These are phyloP conservation scores for Pomatostomus ruficeps DNA, from an alignment of 2,113 vertebrate genomes.

Conservation along the genomic window DNA sequence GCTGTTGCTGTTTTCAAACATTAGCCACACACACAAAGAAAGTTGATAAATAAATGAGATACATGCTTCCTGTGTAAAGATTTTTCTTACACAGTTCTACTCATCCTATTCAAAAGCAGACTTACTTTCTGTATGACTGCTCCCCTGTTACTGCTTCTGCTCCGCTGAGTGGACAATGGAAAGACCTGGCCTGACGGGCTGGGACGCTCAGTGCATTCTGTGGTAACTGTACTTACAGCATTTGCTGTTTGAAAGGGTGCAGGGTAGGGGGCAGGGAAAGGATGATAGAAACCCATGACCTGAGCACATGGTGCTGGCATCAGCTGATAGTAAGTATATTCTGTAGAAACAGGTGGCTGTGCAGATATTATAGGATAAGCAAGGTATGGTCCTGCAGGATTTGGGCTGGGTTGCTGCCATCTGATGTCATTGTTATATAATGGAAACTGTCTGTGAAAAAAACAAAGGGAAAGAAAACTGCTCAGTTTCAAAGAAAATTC, in stretches of 20 bases:
- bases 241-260: constrained; percentile 81
- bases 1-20: constrained; percentile 64
- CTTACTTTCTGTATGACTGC: constrained; percentile 84
- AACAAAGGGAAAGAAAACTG: neutral
- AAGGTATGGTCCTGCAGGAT: constrained; percentile 87
- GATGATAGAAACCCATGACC: constrained; percentile 97
- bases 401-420: constrained; percentile 91
- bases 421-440: constrained; percentile 91
- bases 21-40: neutral
- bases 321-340: constrained; percentile 94
- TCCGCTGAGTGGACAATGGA: constrained; percentile 77
- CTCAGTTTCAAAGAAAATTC: neutral
- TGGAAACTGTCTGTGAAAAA: constrained; percentile 83
- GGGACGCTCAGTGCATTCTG: constrained; percentile 85
- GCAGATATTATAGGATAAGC: constrained; percentile 93
- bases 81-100: neutral
- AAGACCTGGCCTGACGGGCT: constrained; percentile 76
- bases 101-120: neutral
- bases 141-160: constrained; percentile 78
- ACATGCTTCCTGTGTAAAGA: neutral
- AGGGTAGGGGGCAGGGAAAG: constrained; percentile 84
- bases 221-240: constrained; percentile 77
- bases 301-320: constrained; percentile 93
- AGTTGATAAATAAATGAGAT: neutral
- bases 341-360: constrained; percentile 89